phyloP scores from a whole-genome alignment of 2,797 vertebrate species.

The Helarctos malayanus region DNA sequence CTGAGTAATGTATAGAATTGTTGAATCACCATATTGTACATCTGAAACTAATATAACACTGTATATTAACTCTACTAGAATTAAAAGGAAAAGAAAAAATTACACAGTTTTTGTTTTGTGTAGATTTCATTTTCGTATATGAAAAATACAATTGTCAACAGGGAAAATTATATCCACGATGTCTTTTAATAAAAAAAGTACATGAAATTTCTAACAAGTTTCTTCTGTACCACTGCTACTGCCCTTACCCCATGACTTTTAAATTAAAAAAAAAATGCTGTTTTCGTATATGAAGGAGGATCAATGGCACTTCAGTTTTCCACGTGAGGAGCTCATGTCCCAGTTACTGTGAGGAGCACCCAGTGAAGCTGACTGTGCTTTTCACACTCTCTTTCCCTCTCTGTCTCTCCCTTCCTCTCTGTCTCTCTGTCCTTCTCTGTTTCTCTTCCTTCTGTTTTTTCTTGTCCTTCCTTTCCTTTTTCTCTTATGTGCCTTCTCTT shows the following conservation, averaged over 20 bases:
- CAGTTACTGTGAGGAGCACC: background rate
- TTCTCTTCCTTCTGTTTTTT: background rate
- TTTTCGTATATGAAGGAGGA: background rate
- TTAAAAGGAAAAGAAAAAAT: background rate
- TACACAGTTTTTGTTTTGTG: background rate
- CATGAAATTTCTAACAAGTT: background rate
- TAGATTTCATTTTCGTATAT: background rate
- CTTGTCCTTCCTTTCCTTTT: background rate
- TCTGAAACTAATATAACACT: background rate
- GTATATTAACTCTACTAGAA: background rate
- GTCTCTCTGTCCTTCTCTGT: background rate
- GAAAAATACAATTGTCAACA: background rate
- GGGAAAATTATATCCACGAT: background rate
- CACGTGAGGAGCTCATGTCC: background rate
- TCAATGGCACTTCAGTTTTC: conserved; percentile 15
- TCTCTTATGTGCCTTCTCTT: background rate
- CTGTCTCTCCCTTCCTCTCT: background rate
- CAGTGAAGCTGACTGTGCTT: background rate
- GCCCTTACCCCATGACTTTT: background rate
- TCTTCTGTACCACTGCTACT: background rate
- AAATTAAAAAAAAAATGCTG: background rate
- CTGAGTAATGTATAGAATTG: background rate
- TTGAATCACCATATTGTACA: background rate
- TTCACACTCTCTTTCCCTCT: background rate
- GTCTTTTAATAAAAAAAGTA: conserved; percentile 26